A percentile compares a stretch with the other conserved stretches of the same genome.
phyloP scores from a whole-genome alignment of 2,888 invertebrate genomes.

The Amblyjoppa proteus region DNA sequence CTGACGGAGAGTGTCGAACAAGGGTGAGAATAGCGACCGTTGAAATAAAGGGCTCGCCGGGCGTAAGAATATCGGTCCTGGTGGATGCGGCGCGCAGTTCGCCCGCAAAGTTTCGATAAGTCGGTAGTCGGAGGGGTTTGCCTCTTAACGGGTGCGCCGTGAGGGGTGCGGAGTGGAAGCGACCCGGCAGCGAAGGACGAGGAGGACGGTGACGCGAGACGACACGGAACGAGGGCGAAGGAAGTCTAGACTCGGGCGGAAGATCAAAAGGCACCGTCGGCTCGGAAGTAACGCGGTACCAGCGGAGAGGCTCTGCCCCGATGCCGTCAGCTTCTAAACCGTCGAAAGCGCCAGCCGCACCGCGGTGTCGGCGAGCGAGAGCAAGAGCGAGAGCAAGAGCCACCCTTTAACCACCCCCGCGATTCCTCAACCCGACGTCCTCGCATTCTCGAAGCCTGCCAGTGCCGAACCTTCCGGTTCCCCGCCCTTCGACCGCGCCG shows the following conservation, averaged over 20 bases:
- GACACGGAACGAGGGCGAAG: constrained; percentile 55
- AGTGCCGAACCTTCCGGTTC: constrained; percentile 39
- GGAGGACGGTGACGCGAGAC: constrained; percentile 9
- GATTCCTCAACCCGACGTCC: constrained; percentile 24
- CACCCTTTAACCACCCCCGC: background rate
- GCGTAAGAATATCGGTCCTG: constrained; percentile 71
- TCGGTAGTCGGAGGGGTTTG: constrained; percentile 77
- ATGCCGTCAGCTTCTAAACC: constrained; percentile 30
- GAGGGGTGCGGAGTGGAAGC: constrained; percentile 29
- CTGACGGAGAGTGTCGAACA: constrained; percentile 21
- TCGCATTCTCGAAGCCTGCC: constrained; percentile 30
- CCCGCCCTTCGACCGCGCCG: constrained; percentile 53
- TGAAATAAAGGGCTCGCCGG: constrained; percentile 42
- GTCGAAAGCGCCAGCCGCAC: constrained; percentile 53
- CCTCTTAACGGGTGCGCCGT: constrained; percentile 68
- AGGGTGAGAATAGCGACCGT: constrained; percentile 48
- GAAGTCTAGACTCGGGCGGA: constrained; percentile 79
- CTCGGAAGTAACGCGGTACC: constrained; percentile 80
- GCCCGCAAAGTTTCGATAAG: constrained; percentile 80
- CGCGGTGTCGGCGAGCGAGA: constrained; percentile 52
- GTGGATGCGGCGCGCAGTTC: constrained; percentile 51
- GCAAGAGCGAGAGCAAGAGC: background rate
- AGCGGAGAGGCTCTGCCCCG: constrained; percentile 14
- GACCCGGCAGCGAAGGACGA: constrained; percentile 3
- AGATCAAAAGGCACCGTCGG: constrained; percentile 81